A percentile compares a stretch with the other conserved stretches of the same genome.
Conservation (phyloP, 2,113 vertebrate genomes). For the Diphyllodes magnificus region DNA sequence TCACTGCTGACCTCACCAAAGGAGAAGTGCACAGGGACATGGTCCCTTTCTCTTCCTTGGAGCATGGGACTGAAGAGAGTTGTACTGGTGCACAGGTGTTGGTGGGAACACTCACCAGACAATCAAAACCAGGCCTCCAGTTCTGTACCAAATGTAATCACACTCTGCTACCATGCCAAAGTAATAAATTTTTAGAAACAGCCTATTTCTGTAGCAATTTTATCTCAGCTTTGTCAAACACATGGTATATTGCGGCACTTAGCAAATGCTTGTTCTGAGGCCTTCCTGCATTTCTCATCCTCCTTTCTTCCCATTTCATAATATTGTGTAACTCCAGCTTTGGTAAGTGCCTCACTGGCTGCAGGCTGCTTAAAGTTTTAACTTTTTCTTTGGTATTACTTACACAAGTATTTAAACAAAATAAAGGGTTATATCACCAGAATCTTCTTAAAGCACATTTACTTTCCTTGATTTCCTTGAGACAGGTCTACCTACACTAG, state of each 20-base stretch:
- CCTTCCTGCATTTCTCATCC: background rate
- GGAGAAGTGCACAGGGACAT: rapidly evolving
- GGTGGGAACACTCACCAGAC: background rate
- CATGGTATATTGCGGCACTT: background rate
- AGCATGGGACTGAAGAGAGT: rapidly evolving
- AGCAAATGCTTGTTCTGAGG: background rate
- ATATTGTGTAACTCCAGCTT: background rate
- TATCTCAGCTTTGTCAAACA: background rate
- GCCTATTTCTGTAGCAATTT: background rate
- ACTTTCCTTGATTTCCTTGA: background rate
- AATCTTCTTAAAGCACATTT: background rate
- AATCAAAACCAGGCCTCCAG: background rate
- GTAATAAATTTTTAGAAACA: background rate
- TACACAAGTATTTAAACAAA: background rate
- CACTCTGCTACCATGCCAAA: background rate
- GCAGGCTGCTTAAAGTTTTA: background rate
- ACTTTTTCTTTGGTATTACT: background rate
- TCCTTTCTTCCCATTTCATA: background rate
- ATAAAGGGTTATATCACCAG: background rate
- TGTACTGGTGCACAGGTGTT: background rate
- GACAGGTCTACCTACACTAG: background rate
- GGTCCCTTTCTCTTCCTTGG: background rate
- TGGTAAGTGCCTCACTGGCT: background rate
- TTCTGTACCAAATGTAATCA: background rate
- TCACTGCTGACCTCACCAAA: background rate